Evolutionary conservation across 2,113 vertebrate genomes (phyloP).

Genomic region (Paraplagusia blochii): DNA sequence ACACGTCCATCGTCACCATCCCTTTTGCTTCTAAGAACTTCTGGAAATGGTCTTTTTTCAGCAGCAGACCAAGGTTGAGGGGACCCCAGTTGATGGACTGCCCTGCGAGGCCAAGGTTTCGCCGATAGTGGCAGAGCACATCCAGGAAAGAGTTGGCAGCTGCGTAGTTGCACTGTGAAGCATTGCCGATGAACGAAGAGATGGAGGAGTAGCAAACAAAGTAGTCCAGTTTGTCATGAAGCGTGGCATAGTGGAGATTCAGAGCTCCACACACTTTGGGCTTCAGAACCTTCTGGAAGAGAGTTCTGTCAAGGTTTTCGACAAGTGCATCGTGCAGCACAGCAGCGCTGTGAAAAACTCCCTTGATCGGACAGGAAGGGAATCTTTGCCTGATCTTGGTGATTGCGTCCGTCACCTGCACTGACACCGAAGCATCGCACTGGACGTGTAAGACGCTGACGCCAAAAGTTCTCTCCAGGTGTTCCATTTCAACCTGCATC

Average conservation of each 20-base stretch:
- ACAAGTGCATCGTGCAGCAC: constrained; percentile 77
- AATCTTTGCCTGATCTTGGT: constrained; percentile 66
- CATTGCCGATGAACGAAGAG: constrained; percentile 83
- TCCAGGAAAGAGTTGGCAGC: constrained; percentile 89
- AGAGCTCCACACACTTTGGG: constrained; percentile 83
- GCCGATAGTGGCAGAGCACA: constrained; percentile 81
- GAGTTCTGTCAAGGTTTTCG: constrained; percentile 72
- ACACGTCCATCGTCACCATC: constrained; percentile 74
- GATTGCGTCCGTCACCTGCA: constrained; percentile 74
- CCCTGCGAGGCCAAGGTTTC: constrained; percentile 79
- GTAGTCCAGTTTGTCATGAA: constrained; percentile 77
- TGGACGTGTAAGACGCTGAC: constrained; percentile 66
- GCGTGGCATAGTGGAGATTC: constrained; percentile 81
- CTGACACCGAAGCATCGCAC: constrained; percentile 73
- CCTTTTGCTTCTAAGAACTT: constrained; percentile 78
- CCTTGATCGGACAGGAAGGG: constrained; percentile 73
- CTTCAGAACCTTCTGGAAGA: constrained; percentile 78
- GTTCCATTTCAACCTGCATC: constrained; percentile 70
- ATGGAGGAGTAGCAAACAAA: constrained; percentile 88
- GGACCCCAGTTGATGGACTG: constrained; percentile 88
- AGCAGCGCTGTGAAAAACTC: constrained; percentile 85
- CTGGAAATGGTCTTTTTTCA: constrained; percentile 77
- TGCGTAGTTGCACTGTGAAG: constrained; percentile 83
- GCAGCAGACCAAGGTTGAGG: constrained; percentile 79
- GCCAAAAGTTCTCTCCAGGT: constrained; percentile 62